Evolutionary conservation across 2,888 invertebrate species (phyloP).

Genomic region (Hirtodrosophila cameraria): DNA sequence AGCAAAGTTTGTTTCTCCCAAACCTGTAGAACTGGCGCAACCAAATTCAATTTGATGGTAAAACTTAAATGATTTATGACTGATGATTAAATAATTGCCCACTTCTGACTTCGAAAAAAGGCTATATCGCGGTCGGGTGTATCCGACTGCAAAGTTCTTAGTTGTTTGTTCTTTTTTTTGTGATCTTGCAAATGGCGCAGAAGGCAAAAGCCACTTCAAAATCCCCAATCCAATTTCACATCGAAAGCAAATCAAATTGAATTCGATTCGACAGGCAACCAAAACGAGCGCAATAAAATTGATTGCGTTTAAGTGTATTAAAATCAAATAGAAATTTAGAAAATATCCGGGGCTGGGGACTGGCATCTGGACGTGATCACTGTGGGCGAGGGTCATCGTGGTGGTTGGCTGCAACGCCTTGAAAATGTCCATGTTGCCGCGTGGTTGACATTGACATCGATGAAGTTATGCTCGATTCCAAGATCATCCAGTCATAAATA

Average conservation of each 20-base stretch:
- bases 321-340: slow-evolving; percentile 67
- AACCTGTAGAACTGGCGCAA: too few relatives aligned
- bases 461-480: slow-evolving; percentile 62
- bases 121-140: neutral
- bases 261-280: slow-evolving; percentile 74
- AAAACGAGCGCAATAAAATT: slow-evolving; percentile 76
- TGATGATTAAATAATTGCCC: too few relatives aligned
- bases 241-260: slow-evolving; percentile 72
- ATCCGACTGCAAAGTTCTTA: too few relatives aligned
- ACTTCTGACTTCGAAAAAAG: neutral
- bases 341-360: slow-evolving; percentile 27
- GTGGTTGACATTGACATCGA: slow-evolving; percentile 56
- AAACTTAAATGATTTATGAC: too few relatives aligned
- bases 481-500: slow-evolving; percentile 7
- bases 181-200: slow-evolving; percentile 47
- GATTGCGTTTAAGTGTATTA: slow-evolving; percentile 77
- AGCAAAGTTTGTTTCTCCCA: too few relatives aligned
- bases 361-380: slow-evolving; percentile 48
- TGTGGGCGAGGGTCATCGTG: slow-evolving; percentile 2
- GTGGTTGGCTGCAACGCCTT: slow-evolving; percentile 13
- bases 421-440: slow-evolving; percentile 46
- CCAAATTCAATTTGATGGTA: too few relatives aligned
- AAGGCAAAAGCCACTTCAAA: slow-evolving; percentile 34
- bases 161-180: too few relatives aligned
- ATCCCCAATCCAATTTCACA: slow-evolving; percentile 29